Evolutionary conservation across 2,888 invertebrate genomes (phyloP), one percentile per base, ranked within the genome.

Genomic region (Drosophila lacicola): DNA sequence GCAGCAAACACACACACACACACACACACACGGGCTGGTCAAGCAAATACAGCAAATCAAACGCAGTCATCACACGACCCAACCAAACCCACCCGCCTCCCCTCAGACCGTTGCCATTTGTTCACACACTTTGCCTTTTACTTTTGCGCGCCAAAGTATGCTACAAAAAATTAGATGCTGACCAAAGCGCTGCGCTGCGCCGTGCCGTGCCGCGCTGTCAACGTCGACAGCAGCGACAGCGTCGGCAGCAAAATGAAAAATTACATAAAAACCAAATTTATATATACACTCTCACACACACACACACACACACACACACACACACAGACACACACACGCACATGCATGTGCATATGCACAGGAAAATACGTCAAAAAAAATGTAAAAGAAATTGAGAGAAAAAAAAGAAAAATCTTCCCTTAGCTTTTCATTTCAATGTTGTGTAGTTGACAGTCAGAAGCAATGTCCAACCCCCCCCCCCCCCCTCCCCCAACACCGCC

Each of bases 181-280:
- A 75, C 82, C 75, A 78, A 55, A 63, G 44, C 64, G 46, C 55
- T 37, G 45, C 50, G 42, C 36, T 21, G 53, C 56, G 33, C 34
- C n/a, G 58, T 68, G 37, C 34, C 60, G 73, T 61, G 29, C 29
- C 29, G 29, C 72, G 41, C 39, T 33, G 41, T 3, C 41, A 25
- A 17, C 65, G 70, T 44, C 60, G 39, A 34, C 71, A 53, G 58
- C 50, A 51, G 19, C 46, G 67, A 11, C 44, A 17, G 42, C 77
- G 41, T 42, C 58, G 45, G 50, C 73, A 60, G 70, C 82, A 65
- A 82, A 86, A 82, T 82, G 89, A 88, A 86, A 82, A 88, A 82
- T 82, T 86, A 82, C 86, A 88, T 88, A 86, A 82, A 88, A 88
- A 86, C 67, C 86, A 82, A 88, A 88, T 88, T 79, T 86, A 82